Conservation (phyloP, 1,140 invertebrate genomes). For the Teleopsis dalmanni region DNA sequence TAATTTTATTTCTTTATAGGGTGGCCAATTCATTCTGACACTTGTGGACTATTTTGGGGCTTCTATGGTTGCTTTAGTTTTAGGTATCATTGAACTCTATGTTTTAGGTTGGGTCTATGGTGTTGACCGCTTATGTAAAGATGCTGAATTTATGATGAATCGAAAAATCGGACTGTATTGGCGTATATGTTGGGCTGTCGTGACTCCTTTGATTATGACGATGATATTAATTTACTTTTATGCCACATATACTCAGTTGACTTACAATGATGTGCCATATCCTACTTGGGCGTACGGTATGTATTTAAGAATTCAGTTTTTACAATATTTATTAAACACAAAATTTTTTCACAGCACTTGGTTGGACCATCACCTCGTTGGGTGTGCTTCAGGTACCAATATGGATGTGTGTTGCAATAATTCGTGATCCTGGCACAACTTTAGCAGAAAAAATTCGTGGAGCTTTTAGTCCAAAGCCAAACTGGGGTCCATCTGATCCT, state of each 20-base stretch:
- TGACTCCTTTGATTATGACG: constrained; percentile 63
- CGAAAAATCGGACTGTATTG: constrained; percentile 65
- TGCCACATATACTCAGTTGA: constrained; percentile 47
- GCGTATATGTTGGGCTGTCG: constrained; percentile 71
- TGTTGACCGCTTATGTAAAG: constrained; percentile 55
- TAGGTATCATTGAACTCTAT: constrained; percentile 58
- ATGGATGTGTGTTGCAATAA: constrained; percentile 49
- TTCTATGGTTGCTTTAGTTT: constrained; percentile 61
- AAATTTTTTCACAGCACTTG: constrained; percentile 43
- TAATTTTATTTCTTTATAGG: constrained; percentile 48
- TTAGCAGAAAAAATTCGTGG: constrained; percentile 44
- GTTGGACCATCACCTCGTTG: constrained; percentile 51
- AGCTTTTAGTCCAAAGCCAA: constrained; percentile 44
- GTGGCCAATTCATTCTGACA: constrained; percentile 70
- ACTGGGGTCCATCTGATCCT: constrained; percentile 51
- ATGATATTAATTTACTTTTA: constrained; percentile 61
- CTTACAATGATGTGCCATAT: constrained; percentile 46
- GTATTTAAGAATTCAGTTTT: constrained; percentile 9
- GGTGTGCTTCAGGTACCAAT: constrained; percentile 53
- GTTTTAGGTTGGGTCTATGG: constrained; percentile 64
- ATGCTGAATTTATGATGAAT: constrained; percentile 64
- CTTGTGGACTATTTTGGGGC: constrained; percentile 72
- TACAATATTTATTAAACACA: too few relatives aligned
- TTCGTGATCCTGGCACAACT: constrained; percentile 38
- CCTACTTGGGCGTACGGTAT: constrained; percentile 48